A percentile compares a stretch with the other conserved stretches of the same genome.
Evolutionary conservation across 2,797 vertebrate species (phyloP).

Genomic region (Rhabdomys pumilio): DNA sequence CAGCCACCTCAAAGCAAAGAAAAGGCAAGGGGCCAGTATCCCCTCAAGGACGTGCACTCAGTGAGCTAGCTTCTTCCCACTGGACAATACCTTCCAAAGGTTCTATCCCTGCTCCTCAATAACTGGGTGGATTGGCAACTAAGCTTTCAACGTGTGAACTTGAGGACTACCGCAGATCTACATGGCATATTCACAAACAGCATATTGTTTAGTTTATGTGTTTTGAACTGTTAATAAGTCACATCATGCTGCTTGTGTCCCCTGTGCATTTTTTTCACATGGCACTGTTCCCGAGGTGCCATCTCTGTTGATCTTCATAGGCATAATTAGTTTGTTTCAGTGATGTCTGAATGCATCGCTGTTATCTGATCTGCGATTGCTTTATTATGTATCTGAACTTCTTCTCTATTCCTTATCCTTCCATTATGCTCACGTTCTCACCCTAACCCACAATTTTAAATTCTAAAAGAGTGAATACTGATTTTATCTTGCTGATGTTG

Average conservation of each 20-base stretch:
- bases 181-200: not conserved
- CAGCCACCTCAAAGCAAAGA: not conserved
- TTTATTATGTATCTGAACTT: not conserved
- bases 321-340: not conserved
- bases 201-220: not conserved
- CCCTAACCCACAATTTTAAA: not conserved
- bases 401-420: not conserved
- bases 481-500: not conserved
- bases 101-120: not conserved
- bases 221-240: not conserved
- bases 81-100: no score
- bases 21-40: not conserved
- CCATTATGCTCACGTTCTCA: not conserved
- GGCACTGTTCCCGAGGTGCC: not conserved
- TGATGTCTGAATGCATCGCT: fast-evolving
- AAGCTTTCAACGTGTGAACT: not conserved
- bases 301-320: not conserved
- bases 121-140: no score
- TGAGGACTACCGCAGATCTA: not conserved
- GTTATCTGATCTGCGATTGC: not conserved
- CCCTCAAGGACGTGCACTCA: not conserved
- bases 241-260: not conserved
- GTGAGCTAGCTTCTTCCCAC: not conserved
- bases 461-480: not conserved
- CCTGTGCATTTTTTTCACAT: not conserved